Conservation (phyloP, 2,113 vertebrate species). For the Kryptolebias marmoratus region DNA sequence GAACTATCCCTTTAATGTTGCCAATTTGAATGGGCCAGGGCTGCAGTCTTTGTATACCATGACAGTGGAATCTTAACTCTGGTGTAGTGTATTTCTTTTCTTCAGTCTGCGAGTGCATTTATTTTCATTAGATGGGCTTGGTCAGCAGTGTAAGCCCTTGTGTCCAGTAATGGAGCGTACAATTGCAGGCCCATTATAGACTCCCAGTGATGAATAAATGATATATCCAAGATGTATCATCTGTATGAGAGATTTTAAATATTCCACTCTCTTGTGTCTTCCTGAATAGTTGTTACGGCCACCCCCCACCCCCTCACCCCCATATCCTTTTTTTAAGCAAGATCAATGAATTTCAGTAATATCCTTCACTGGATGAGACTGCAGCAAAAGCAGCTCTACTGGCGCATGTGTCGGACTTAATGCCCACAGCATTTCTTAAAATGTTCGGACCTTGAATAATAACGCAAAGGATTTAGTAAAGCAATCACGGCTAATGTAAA, state of each 20-base stretch:
- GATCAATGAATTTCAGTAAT: conserved; percentile 27
- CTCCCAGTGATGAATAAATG: conserved; percentile 74
- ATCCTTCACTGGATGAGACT: background rate
- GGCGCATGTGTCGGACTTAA: background rate
- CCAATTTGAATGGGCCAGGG: no score
- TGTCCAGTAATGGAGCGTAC: conserved; percentile 74
- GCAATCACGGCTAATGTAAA: conserved; percentile 53
- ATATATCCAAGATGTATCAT: conserved; percentile 53
- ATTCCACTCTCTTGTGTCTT: conserved; percentile 56
- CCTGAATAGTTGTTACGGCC: conserved; percentile 54
- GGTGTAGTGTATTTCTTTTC: conserved; percentile 63
- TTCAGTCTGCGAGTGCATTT: conserved; percentile 69
- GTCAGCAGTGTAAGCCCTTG: conserved; percentile 72
- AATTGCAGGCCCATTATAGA: conserved; percentile 70
- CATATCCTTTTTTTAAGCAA: conserved; percentile 40
- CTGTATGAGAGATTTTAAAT: conserved; percentile 65
- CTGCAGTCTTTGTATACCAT: conserved; percentile 43
- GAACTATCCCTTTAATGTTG: no score
- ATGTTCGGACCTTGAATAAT: conserved; percentile 31
- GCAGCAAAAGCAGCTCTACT: conserved; percentile 8
- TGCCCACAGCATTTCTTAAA: conserved; percentile 14
- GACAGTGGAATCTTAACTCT: conserved; percentile 53
- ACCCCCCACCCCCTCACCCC: conserved; percentile 5
- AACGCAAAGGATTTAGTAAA: conserved; percentile 18
- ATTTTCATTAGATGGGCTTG: conserved; percentile 79